Percentiles rank a stretch among this genome's conserved stretches.
phyloP scores from a whole-genome alignment of 53 echinoderm and acorn worm species.

The Holothuria leucospilota region DNA sequence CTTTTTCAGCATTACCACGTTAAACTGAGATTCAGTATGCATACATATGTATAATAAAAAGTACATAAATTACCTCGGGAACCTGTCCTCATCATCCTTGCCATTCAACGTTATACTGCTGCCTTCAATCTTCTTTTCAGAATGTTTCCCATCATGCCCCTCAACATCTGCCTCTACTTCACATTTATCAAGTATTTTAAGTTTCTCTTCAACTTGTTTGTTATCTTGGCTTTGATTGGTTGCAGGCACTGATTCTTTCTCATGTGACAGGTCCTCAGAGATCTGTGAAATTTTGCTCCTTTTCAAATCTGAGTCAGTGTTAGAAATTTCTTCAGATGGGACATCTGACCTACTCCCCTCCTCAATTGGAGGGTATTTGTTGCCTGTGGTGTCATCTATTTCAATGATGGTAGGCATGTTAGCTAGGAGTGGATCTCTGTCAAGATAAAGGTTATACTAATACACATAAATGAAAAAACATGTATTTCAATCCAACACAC shows the following conservation, averaged over 20 bases:
- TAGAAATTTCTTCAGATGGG: no score
- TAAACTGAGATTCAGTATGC: no score
- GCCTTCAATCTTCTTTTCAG: background rate
- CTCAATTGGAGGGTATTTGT: background rate
- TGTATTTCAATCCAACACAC: no score
- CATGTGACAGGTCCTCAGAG: background rate
- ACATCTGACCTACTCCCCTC: no score
- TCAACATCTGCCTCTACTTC: no score
- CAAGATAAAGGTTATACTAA: background rate
- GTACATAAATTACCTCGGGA: conserved; percentile 63
- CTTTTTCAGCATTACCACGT: no score
- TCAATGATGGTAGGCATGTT: conserved; percentile 65
- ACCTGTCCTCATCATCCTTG: conserved; percentile 59
- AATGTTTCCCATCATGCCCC: background rate
- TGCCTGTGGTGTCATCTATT: conserved; percentile 35
- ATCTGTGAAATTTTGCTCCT: no score
- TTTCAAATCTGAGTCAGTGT: no score
- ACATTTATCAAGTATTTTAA: background rate
- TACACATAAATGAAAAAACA: no score
- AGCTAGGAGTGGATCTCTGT: background rate
- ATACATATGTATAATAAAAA: background rate
- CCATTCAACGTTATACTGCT: conserved; percentile 34
- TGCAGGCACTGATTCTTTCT: background rate
- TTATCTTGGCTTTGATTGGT: background rate
- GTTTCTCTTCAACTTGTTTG: conserved; percentile 1